Percentiles rank a stretch among this genome's conserved stretches.
Evolutionary conservation across 2,888 invertebrate genomes (phyloP).

Genomic region (Campoplex nolae): DNA sequence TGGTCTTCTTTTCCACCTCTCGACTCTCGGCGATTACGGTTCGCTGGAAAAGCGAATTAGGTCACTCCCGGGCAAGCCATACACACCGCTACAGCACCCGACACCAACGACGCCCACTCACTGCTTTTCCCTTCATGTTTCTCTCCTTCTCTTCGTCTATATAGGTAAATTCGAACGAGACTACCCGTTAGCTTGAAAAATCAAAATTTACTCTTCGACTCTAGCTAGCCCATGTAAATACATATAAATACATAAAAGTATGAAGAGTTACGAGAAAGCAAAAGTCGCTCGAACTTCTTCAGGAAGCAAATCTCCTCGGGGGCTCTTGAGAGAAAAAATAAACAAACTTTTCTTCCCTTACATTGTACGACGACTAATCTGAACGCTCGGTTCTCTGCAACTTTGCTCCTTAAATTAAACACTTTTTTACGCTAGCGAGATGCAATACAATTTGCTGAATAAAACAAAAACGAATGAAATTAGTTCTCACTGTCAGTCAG

Average conservation of each 20-base stretch:
- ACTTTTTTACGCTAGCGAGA: slow-evolving; percentile 15
- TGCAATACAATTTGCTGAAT: slow-evolving; percentile 26
- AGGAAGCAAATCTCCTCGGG: slow-evolving; percentile 27
- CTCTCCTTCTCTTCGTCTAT: slow-evolving; percentile 20
- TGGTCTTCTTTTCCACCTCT: slow-evolving; percentile 52
- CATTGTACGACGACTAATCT: slow-evolving; percentile 63
- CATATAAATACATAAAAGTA: slow-evolving; percentile 15
- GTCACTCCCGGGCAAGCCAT: slow-evolving; percentile 69
- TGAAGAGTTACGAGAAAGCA: slow-evolving; percentile 18
- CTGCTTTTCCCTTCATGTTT: slow-evolving; percentile 25
- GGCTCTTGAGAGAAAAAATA: slow-evolving; percentile 17
- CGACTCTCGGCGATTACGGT: slow-evolving; percentile 65
- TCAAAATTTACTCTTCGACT: slow-evolving; percentile 57
- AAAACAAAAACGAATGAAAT: slow-evolving; percentile 7
- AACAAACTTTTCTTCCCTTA: slow-evolving; percentile 58
- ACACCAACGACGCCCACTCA: slow-evolving; percentile 46
- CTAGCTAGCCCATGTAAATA: slow-evolving; percentile 27
- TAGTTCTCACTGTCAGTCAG: slow-evolving; percentile 26
- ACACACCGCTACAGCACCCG: slow-evolving; percentile 53
- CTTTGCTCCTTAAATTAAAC: slow-evolving; percentile 56
- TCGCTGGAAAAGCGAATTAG: slow-evolving; percentile 69
- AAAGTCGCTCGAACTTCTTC: slow-evolving; percentile 53
- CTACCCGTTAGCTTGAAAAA: slow-evolving; percentile 44
- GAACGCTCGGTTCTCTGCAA: slow-evolving; percentile 43
- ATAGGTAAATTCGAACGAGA: slow-evolving; percentile 59